These are phyloP conservation scores for Drosophila anomelani DNA, from an alignment of 2,888 invertebrate species.

Conservation along the genomic window DNA sequence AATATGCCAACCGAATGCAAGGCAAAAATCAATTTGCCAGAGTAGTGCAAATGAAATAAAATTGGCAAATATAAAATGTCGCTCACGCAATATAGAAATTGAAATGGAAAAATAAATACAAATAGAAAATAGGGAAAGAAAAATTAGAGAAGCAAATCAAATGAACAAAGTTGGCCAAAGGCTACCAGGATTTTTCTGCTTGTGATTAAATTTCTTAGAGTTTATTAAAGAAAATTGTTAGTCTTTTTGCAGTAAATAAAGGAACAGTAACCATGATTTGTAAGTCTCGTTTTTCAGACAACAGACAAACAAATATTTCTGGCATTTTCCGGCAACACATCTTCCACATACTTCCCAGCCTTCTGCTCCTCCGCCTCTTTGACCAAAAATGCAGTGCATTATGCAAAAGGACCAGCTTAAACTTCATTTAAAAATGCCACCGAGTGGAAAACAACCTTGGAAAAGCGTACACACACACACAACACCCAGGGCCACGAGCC, in stretches of 20 bases:
- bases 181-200: background rate
- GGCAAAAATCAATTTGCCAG: constrained; percentile 25
- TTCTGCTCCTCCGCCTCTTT: constrained; percentile 25
- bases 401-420: constrained; percentile 56
- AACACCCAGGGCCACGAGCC: constrained; percentile 4
- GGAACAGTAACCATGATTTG: constrained; percentile 8
- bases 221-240: background rate
- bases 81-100: constrained; percentile 15
- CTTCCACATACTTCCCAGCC: constrained; percentile 32
- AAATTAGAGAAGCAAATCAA: constrained; percentile 7
- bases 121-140: constrained; percentile 6
- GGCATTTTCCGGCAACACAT: constrained; percentile 38
- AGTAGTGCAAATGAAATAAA: constrained; percentile 13
- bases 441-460: constrained; percentile 32
- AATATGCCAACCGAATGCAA: constrained; percentile 31
- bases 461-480: background rate
- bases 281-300: background rate
- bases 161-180: background rate
- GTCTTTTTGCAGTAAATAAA: background rate
- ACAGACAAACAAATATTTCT: constrained; percentile 52
- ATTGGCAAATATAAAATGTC: constrained; percentile 20
- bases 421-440: constrained; percentile 71
- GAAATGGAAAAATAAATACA: constrained; percentile 8
- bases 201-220: constrained; percentile 6
- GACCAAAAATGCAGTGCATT: constrained; percentile 68